A percentile compares a stretch with the other conserved stretches of the same genome.
phyloP scores from a whole-genome alignment of 2,113 vertebrate genomes.

The Toxostoma redivivum region DNA sequence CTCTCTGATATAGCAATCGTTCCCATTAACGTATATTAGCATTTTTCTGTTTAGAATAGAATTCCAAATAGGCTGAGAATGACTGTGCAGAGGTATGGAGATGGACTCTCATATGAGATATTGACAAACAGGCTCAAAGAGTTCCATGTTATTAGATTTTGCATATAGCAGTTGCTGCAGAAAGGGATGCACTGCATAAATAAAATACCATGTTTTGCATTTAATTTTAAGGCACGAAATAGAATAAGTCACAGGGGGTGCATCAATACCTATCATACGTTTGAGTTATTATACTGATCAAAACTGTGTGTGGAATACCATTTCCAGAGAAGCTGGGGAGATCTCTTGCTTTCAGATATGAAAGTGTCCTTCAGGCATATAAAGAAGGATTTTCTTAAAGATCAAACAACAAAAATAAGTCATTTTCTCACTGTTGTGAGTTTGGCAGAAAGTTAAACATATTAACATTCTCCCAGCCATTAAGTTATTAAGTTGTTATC shows the following conservation, averaged over 20 bases:
- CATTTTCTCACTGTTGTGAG: background rate
- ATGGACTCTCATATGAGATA: background rate
- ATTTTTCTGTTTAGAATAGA: constrained; percentile 55
- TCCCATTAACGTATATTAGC: constrained; percentile 55
- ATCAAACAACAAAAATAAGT: background rate
- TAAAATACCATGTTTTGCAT: constrained; percentile 50
- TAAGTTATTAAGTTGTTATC: background rate
- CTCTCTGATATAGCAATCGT: background rate
- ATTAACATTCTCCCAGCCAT: background rate
- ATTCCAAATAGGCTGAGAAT: constrained; percentile 44
- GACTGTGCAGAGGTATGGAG: constrained; percentile 5
- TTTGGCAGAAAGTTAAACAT: background rate
- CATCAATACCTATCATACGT: constrained; percentile 14
- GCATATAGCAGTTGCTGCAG: constrained; percentile 3
- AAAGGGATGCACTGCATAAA: constrained; percentile 11
- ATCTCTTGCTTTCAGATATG: background rate
- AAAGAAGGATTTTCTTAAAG: background rate
- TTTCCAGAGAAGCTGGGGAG: constrained; percentile 5
- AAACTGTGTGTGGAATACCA: background rate
- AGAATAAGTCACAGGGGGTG: constrained; percentile 36
- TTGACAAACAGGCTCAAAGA: constrained; percentile 26
- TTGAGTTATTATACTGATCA: constrained; percentile 20
- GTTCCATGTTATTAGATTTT: constrained; percentile 36
- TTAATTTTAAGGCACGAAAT: constrained; percentile 49
- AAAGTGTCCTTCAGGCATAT: background rate